These are phyloP conservation scores for Plodia interpunctella DNA, from an alignment of 1,140 invertebrate species.

Conservation along the genomic window DNA sequence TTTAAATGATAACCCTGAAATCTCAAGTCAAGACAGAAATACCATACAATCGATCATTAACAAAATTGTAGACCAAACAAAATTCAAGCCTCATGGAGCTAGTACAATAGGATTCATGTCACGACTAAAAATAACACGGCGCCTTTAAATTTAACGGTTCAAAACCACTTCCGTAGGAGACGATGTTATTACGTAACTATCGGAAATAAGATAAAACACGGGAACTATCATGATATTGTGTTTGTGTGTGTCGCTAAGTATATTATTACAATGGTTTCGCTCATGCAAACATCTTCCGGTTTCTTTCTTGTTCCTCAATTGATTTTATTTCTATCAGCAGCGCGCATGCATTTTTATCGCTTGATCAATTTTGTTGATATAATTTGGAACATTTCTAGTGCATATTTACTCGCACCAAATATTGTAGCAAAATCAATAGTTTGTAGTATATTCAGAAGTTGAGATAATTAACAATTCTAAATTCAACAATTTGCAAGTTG, in stretches of 20 bases:
- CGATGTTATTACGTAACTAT: conserved; percentile 22
- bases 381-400: not conserved
- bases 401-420: too few species aligned
- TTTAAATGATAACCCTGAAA: too few species aligned
- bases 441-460: too few species aligned
- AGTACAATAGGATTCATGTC: conserved; percentile 3
- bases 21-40: not conserved
- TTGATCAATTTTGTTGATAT: conserved; percentile 4
- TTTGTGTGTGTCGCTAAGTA: conserved; percentile 3
- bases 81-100: conserved; percentile 8
- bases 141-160: conserved; percentile 5
- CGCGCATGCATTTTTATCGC: not conserved
- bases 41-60: not conserved
- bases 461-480: too few species aligned
- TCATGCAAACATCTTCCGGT: conserved; percentile 27
- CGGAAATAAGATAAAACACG: conserved; percentile 28
- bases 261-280: conserved; percentile 14
- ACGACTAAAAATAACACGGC: conserved; percentile 4
- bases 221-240: conserved; percentile 21
- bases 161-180: conserved; percentile 9
- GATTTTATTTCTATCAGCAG: conserved; percentile 1
- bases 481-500: too few species aligned
- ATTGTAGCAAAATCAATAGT: too few species aligned
- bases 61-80: conserved; percentile 4
- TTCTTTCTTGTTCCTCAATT: conserved; percentile 1